Evolutionary conservation across 2,797 vertebrate species (phyloP).

Genomic region (Mormyrus proboscirostris): DNA sequence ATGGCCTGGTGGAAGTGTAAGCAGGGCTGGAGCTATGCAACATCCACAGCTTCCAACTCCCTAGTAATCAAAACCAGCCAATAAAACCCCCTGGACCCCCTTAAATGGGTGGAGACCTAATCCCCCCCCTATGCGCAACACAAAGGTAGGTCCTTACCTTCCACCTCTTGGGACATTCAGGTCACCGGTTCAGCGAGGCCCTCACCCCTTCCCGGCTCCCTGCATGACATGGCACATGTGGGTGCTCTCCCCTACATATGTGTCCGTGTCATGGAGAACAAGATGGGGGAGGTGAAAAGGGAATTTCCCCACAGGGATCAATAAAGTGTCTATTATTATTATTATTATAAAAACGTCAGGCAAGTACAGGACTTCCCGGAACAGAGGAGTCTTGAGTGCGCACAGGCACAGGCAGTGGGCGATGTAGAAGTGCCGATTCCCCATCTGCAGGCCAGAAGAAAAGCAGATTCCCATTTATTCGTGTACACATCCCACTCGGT

Average conservation of each 20-base stretch:
- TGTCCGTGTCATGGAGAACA: background rate
- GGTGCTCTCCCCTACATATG: background rate
- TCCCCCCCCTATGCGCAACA: too few relatives aligned
- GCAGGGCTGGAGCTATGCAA: background rate
- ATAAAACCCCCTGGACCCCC: too few relatives aligned
- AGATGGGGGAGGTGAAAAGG: background rate
- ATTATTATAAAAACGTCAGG: background rate
- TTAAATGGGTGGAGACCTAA: too few relatives aligned
- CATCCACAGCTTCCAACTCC: background rate
- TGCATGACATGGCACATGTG: background rate
- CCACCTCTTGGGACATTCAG: background rate
- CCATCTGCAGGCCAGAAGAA: background rate
- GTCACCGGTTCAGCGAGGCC: background rate
- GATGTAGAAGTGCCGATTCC: background rate
- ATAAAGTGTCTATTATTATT: background rate
- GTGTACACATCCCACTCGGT: background rate
- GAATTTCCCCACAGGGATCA: background rate
- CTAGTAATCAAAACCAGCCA: too few relatives aligned
- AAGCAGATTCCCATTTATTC: background rate
- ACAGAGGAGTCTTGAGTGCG: background rate
- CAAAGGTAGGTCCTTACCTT: background rate
- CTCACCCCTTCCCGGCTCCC: background rate
- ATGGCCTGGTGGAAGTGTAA: background rate
- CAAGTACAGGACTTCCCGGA: background rate
- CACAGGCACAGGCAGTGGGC: background rate